These are phyloP conservation scores for Spodoptera picta DNA, from an alignment of 2,888 invertebrate genomes.

Conservation along the genomic window DNA sequence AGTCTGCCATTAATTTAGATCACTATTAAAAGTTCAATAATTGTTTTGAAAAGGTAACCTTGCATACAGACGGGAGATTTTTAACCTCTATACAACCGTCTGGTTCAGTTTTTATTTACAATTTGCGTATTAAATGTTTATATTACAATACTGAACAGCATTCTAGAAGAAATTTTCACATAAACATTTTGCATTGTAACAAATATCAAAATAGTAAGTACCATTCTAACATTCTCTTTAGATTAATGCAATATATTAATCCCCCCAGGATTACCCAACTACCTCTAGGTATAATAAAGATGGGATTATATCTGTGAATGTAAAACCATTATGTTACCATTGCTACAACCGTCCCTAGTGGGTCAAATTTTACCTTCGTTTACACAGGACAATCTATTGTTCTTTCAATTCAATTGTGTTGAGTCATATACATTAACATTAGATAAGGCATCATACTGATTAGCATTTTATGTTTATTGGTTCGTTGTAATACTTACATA, in stretches of 20 bases:
- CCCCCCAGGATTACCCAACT: conserved; percentile 2
- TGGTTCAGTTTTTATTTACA: background rate
- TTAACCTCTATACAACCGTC: no score
- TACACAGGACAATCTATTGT: conserved; percentile 65
- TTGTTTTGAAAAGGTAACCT: no score
- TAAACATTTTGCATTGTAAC: no score
- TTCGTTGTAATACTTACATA: conserved; percentile 50
- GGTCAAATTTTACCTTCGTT: conserved; percentile 59
- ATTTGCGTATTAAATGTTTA: conserved; percentile 12
- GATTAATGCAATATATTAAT: conserved; percentile 4
- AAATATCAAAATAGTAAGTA: background rate
- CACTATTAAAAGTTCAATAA: no score
- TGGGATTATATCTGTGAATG: conserved; percentile 10
- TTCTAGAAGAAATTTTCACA: background rate
- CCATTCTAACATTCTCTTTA: background rate
- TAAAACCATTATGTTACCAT: conserved; percentile 7
- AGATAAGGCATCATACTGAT: conserved; percentile 62
- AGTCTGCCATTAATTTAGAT: no score
- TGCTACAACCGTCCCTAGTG: conserved; percentile 13
- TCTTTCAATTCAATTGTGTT: conserved; percentile 68
- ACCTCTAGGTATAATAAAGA: conserved; percentile 2
- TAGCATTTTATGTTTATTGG: conserved; percentile 61
- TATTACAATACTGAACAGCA: background rate
- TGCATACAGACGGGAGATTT: no score
- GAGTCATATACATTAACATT: conserved; percentile 64